Base-by-base conservation (phyloP, 2,888 invertebrate genomes). In the Trichogramma dendrolimi region DNA sequence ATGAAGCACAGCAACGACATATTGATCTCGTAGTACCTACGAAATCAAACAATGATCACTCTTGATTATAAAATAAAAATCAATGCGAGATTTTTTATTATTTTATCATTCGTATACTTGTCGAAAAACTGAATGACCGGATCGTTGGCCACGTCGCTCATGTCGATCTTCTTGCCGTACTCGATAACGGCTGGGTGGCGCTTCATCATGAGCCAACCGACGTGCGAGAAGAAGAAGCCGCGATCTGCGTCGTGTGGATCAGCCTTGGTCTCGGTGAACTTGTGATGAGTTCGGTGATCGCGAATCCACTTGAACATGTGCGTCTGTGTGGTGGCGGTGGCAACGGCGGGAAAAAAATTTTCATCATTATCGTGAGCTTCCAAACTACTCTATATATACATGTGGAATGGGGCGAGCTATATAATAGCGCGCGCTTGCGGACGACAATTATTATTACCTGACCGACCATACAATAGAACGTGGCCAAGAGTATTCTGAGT, bases 201-300 rank as follows among this genome's bases (percentile, higher is more conserved):
- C 71, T 87, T 86, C 86, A 90, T 88, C 89, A 92, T 90, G 48
- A 96, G 83, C 96, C 96, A 96, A 27, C 96, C 96, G 49, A 95
- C 87, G 76, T 96, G 96, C 0, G 96, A 85, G 80, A 95, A 96
- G 82, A 93, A 94, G 80, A 96, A 95, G 0, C 95, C 95, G 5
- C 92, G 84, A 63, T 85, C 85, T 0, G 89, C 87, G 76, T 93
- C 87, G 76, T 93, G 93, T 0, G 93, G 93, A 79, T 93, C 93
- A 0, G 91, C 92, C 61, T 87, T 82, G 0, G 91, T 91, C 75
- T 93, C 93, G 0, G 84, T 83, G 79, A 83, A 87, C 76, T 87
- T 89, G 77, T 89, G 88, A 73, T 91, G 91, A 2, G 89, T 87
- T 50, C 91, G 82, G 75, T 91, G 91, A 66, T 79, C 77, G 6